Evolutionary conservation across 1,140 invertebrate genomes (phyloP).

Genomic region (Sinella curviseta): DNA sequence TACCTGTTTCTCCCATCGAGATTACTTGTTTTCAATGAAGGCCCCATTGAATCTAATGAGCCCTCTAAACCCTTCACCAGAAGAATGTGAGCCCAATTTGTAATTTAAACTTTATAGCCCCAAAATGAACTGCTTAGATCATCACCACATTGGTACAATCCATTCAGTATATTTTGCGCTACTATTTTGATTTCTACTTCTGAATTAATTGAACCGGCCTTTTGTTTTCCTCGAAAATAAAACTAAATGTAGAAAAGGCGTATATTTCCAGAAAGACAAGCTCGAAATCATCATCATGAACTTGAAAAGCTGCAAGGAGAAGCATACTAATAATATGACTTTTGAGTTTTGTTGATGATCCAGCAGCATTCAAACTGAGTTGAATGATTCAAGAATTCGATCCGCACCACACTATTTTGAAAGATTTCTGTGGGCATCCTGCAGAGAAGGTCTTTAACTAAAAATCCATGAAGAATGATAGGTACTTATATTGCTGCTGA

Average conservation of each 20-base stretch:
- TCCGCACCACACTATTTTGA: conserved; percentile 11
- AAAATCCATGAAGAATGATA: conserved; percentile 12
- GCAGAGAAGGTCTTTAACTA: not conserved
- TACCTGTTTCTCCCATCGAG: not conserved
- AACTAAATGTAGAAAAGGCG: not conserved
- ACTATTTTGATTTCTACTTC: not conserved
- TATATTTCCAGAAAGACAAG: too few species aligned
- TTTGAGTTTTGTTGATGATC: not conserved
- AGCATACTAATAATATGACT: not conserved
- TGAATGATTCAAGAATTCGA: conserved; percentile 10
- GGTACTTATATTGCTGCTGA: not conserved
- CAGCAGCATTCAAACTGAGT: not conserved
- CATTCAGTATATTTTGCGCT: not conserved
- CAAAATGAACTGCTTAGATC: not conserved
- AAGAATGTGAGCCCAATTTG: not conserved
- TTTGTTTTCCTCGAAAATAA: not conserved
- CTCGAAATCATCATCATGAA: not conserved
- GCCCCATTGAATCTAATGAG: conserved; percentile 15
- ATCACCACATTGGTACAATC: not conserved
- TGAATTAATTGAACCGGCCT: not conserved
- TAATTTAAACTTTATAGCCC: too few species aligned
- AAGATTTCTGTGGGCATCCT: conserved; percentile 9
- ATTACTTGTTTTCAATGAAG: not conserved
- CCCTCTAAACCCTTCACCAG: not conserved
- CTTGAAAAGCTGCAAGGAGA: not conserved